Base-by-base conservation (phyloP, 2,888 invertebrate species). In the Epiblema foenella region DNA sequence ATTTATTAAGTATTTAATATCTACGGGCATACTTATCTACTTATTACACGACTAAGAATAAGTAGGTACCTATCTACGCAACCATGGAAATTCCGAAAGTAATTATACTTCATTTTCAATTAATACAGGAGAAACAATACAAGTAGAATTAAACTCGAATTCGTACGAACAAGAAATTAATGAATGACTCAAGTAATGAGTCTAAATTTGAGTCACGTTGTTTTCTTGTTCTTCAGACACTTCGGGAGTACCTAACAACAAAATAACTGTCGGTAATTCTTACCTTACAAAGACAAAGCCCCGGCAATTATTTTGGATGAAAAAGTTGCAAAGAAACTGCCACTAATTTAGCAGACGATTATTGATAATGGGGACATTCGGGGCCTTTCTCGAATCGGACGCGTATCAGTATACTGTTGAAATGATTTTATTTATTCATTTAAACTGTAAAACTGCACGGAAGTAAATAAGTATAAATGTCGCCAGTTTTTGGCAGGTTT, bases 251-350 rank as follows among this genome's bases (percentile, higher is more conserved):
- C 46, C 46, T 46, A 65, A 65, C 59, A 66, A 66, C 65, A 70
- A 70, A 70, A 59, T 60, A 70, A 64, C 51, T 60, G 59, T 59
- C 65, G 65, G 65, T 46, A 65, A 56, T 60, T 33, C 65, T 20
- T 52, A 68, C 67, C 57, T 65, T 65, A 33, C 20, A 59, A 42
- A 54, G 69, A 57, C 57, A 51, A 51, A 51, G 69, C 33, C 29
- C 4, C 52, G 46, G 54, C 70, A 70, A 70, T 70, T 66, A 70
- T 70, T 66, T 60, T 70, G 70, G 66, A 70, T 70, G 70, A 70
- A 70, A 66, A 70, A 70, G 65, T 70, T 70, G 42, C 18, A 12
- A 54, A 24, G 20, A 52, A 65, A 70, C 54, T 70, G 65, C 20
- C 52, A 65, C 20, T 18, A 29, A 68, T 52, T 68, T 68, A 42